Evolutionary conservation across 1,140 invertebrate species (phyloP).

Genomic region (Drosophila kohkoa): DNA sequence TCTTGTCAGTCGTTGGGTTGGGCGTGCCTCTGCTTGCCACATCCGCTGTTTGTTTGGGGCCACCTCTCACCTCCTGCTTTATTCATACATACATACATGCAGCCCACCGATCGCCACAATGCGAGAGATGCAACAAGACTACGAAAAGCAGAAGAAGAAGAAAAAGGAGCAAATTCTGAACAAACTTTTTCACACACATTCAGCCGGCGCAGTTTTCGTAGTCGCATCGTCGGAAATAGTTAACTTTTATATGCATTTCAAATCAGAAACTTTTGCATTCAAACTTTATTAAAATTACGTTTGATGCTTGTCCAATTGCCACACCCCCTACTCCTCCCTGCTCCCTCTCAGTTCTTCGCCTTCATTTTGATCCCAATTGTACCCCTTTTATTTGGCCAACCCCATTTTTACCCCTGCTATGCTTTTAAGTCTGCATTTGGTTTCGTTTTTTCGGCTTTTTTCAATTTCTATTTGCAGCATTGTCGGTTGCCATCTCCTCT

Average conservation of each 20-base stretch:
- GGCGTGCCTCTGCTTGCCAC: conserved; percentile 49
- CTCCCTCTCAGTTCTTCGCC: background rate
- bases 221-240: conserved; percentile 71
- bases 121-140: conserved; percentile 23
- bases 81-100: background rate
- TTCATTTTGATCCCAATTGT: background rate
- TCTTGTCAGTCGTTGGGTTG: conserved; percentile 46
- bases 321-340: background rate
- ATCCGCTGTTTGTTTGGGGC: conserved; percentile 66
- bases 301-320: conserved; percentile 63
- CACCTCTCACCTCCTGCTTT: conserved; percentile 2
- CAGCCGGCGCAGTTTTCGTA: conserved; percentile 53
- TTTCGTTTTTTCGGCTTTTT: conserved; percentile 38
- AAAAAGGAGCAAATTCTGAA: conserved; percentile 3
- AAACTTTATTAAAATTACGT: conserved; percentile 81
- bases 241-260: conserved; percentile 82
- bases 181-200: conserved; percentile 72
- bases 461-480: conserved; percentile 31
- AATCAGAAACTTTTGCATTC: conserved; percentile 80
- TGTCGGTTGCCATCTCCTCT: conserved; percentile 26
- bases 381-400: background rate
- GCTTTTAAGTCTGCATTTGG: background rate
- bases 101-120: conserved; percentile 52
- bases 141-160: conserved; percentile 19
- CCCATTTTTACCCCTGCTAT: background rate